phyloP scores from a whole-genome alignment of 2,113 vertebrate species.

The Anser brachyrhynchus region DNA sequence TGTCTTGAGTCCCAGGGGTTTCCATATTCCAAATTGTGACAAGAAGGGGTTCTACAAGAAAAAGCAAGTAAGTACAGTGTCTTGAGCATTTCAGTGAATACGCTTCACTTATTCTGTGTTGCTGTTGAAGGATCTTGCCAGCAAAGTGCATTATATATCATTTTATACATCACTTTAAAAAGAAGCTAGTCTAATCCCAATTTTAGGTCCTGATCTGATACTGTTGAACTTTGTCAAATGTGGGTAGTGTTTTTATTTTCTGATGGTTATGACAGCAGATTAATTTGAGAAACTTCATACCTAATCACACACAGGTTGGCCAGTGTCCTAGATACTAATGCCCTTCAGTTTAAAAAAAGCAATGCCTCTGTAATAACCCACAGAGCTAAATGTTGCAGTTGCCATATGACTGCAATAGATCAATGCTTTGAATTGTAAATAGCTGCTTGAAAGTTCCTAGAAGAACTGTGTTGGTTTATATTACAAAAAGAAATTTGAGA shows the following conservation, averaged over 20 bases:
- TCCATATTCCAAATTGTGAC: constrained; percentile 97
- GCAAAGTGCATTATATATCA: background rate
- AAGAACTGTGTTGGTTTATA: constrained; percentile 30
- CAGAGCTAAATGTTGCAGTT: constrained; percentile 46
- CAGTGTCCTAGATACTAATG: constrained; percentile 40
- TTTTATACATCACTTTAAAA: background rate
- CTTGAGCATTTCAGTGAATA: background rate
- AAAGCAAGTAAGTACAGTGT: constrained; percentile 86
- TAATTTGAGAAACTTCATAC: constrained; percentile 41
- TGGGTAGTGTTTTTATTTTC: constrained; percentile 56
- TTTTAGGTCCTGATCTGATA: background rate
- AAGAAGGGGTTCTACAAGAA: constrained; percentile 98
- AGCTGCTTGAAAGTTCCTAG: constrained; percentile 61
- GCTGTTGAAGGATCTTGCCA: background rate
- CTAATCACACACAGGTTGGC: constrained; percentile 21
- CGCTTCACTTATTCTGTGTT: background rate
- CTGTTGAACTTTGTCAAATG: background rate
- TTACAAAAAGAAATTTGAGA: constrained; percentile 63
- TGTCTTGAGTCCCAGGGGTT: constrained; percentile 85
- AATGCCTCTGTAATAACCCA: constrained; percentile 30
- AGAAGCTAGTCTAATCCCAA: background rate
- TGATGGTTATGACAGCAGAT: constrained; percentile 52
- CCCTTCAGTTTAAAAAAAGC: constrained; percentile 67
- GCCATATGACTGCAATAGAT: constrained; percentile 69
- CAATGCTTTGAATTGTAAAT: constrained; percentile 71